Percentiles rank a stretch among this genome's conserved stretches.
phyloP scores from a whole-genome alignment of 1,140 invertebrate species.

The Platyura marginata region DNA sequence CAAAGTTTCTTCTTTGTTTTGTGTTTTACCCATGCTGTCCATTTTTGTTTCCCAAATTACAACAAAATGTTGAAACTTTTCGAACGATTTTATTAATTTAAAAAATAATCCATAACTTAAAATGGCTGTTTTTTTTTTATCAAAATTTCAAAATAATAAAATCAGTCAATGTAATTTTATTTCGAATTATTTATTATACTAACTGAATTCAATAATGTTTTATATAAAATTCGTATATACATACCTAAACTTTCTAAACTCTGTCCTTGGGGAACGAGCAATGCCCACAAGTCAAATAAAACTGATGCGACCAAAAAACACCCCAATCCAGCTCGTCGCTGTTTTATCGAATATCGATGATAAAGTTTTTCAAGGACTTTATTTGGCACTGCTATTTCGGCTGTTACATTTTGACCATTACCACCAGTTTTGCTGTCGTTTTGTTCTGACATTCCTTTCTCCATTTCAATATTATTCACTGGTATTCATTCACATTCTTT shows the following conservation, averaged over 20 bases:
- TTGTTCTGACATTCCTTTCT: not conserved
- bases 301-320: slow-evolving; percentile 50
- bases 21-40: too few relatives aligned
- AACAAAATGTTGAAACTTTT: not conserved
- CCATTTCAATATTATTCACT: not conserved
- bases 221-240: slow-evolving; percentile 2
- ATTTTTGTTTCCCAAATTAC: too few relatives aligned
- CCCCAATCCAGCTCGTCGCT: slow-evolving; percentile 54
- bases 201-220: not conserved
- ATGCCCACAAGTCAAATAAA: slow-evolving; percentile 43
- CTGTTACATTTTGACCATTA: not conserved
- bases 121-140: too few relatives aligned
- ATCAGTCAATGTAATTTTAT: not conserved
- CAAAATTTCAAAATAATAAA: not conserved
- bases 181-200: not conserved
- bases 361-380: slow-evolving; percentile 51
- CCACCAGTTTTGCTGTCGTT: not conserved
- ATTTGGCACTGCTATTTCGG: slow-evolving; percentile 27
- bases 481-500: not conserved
- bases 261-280: slow-evolving; percentile 36
- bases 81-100: not conserved
- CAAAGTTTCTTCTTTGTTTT: too few relatives aligned
- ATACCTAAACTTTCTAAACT: slow-evolving; percentile 12
- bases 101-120: too few relatives aligned
- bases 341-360: slow-evolving; percentile 51